Evolutionary conservation across 2,113 vertebrate species (phyloP).

Genomic region (Fulmarus glacialis): DNA sequence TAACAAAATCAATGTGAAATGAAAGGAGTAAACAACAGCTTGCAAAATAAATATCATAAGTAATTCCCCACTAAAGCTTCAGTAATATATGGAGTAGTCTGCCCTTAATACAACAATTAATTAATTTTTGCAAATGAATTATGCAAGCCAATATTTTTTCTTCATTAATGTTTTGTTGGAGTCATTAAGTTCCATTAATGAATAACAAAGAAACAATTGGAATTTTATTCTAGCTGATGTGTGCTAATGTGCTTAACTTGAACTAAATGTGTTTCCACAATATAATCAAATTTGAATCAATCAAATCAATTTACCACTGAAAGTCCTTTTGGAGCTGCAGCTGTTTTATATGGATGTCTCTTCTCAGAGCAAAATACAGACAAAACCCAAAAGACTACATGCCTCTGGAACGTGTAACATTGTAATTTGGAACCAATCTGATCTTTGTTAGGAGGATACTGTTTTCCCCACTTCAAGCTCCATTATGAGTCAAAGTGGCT

Average conservation of each 20-base stretch:
- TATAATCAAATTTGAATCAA: slow-evolving; percentile 81
- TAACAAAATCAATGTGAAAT: slow-evolving; percentile 50
- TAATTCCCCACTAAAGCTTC: slow-evolving; percentile 68
- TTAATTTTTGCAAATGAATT: slow-evolving; percentile 79
- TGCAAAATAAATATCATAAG: slow-evolving; percentile 73
- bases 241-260: slow-evolving; percentile 71
- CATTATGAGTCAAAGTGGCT: slow-evolving; percentile 10
- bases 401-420: not conserved
- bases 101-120: slow-evolving; percentile 78
- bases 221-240: slow-evolving; percentile 70
- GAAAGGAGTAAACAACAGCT: slow-evolving; percentile 77
- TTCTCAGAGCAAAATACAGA: slow-evolving; percentile 37
- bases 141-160: slow-evolving; percentile 75
- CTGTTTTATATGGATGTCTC: slow-evolving; percentile 43
- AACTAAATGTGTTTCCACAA: slow-evolving; percentile 72
- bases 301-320: slow-evolving; percentile 72
- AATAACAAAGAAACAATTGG: slow-evolving; percentile 74
- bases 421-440: slow-evolving; percentile 30
- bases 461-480: not conserved
- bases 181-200: slow-evolving; percentile 78
- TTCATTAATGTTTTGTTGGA: slow-evolving; percentile 76
- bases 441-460: slow-evolving; percentile 24
- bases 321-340: slow-evolving; percentile 60
- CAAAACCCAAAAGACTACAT: slow-evolving; percentile 9
- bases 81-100: slow-evolving; percentile 66